A percentile compares a stretch with the other conserved stretches of the same genome.
Conservation (phyloP, 2,113 vertebrate species). For the Chaenogobius annularis region DNA sequence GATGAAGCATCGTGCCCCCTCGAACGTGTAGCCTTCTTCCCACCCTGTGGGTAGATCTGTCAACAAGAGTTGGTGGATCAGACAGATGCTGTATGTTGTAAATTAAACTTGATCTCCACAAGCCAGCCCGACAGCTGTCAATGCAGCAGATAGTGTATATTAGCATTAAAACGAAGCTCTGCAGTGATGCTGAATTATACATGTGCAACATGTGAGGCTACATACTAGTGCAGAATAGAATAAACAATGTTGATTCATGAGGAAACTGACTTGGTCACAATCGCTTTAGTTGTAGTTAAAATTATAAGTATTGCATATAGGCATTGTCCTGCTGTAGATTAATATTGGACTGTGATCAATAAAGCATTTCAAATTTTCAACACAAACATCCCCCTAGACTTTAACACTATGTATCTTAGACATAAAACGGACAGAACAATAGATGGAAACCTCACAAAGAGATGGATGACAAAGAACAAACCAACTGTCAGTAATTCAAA, state of each 20-base stretch:
- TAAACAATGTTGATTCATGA: not conserved
- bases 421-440: no score
- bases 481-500: no score
- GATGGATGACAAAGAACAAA: no score
- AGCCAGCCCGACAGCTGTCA: constrained; percentile 11
- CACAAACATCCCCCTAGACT: no score
- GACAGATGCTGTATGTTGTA: constrained; percentile 22
- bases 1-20: constrained; percentile 96
- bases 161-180: constrained; percentile 8
- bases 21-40: constrained; percentile 98
- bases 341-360: no score
- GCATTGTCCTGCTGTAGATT: no score
- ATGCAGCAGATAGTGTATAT: constrained; percentile 7
- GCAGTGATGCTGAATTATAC: constrained; percentile 17
- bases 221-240: not conserved
- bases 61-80: constrained; percentile 17
- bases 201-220: not conserved
- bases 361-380: no score
- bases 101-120: constrained; percentile 4
- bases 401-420: no score
- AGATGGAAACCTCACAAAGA: no score
- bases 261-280: not conserved
- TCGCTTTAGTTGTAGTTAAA: not conserved
- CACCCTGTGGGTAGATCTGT: constrained; percentile 96
- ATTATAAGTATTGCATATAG: not conserved